A percentile compares a stretch with the other conserved stretches of the same genome.
Conservation (phyloP, 2,113 vertebrate genomes). For the Peromyscus leucopus region DNA sequence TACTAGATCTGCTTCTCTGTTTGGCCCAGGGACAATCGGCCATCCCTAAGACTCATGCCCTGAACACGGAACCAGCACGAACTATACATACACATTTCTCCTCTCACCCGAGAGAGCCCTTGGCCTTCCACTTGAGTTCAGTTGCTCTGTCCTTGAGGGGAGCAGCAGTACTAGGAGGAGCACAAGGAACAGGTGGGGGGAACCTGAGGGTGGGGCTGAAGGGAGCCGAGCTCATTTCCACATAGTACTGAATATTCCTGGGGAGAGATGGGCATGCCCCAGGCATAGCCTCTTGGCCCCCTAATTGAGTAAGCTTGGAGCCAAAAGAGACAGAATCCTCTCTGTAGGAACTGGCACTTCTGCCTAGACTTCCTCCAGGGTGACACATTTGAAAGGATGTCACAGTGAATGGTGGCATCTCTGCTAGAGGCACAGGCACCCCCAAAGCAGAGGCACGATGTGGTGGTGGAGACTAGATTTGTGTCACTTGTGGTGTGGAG, state of each 20-base stretch:
- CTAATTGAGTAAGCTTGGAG: neutral
- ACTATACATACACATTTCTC: neutral
- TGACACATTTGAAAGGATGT: slow-evolving; percentile 47
- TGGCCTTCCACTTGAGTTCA: slow-evolving; percentile 29
- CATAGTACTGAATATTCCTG: neutral
- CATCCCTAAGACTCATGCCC: neutral
- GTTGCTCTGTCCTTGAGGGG: neutral
- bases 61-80: slow-evolving; percentile 25
- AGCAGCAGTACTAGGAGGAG: slow-evolving; percentile 12
- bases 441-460: slow-evolving; percentile 73
- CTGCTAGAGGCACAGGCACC: slow-evolving; percentile 71
- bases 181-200: neutral
- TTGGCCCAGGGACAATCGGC: neutral
- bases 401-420: slow-evolving; percentile 79
- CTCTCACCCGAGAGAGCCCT: slow-evolving; percentile 13
- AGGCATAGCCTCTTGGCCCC: neutral
- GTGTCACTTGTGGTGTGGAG: neutral
- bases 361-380: slow-evolving; percentile 49
- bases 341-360: neutral
- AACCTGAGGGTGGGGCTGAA: neutral
- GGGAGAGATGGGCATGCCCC: neutral
- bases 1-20: slow-evolving; percentile 22
- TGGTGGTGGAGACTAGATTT: slow-evolving; percentile 25
- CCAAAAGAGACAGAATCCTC: slow-evolving; percentile 35
- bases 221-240: neutral